Evolutionary conservation across 2,888 invertebrate genomes (phyloP), one percentile per base, ranked within the genome.

Genomic region (Julus scandinavius): DNA sequence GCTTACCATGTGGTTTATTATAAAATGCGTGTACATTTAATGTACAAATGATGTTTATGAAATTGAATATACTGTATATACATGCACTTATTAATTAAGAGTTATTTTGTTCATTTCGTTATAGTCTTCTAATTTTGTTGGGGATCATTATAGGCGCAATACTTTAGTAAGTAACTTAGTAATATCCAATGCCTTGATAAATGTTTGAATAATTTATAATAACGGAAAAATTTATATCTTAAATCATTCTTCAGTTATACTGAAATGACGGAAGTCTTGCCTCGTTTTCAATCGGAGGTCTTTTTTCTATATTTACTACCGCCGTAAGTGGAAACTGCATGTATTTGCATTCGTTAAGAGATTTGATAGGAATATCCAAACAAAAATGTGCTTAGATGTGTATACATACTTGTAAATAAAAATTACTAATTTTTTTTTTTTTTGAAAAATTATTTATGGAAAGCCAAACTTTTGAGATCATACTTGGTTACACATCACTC

Each of bases 251-350:
- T 38, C 89, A 91, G 91, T 89, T 89, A 90, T 86, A 90, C 90
- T 50, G 90, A 90, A 38, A 89, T 89, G 20, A 90, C 91, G 49
- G 90, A 91, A 29, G 91, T 92, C 83, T 63, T 91, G 87, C 90
- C 91, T 83, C 88, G 90, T 85, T 90, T 93, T 92, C 91, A 92
- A 91, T 89, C 92, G 92, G 63, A 91, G 92, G 88, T 91, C 92
- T 94, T 94, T 91, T 94, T 94, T 91, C 92, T 93, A 89, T 92
- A 92, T 89, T 92, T 94, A 0, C 92, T 94, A 41, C 94, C 94
- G 4, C 94, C 94, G 93, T 93, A 91, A 93, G 93, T 92, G 11
- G 0, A 54, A 6, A 13, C 11, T 54, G 15, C 9, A 13, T 54
- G 11, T 54, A 54, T 54, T 54, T 15, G 54, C 54, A 54, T 13